These are phyloP conservation scores for Crocodylus rhombifer DNA, from an alignment of 2,797 vertebrate species.

Conservation along the genomic window DNA sequence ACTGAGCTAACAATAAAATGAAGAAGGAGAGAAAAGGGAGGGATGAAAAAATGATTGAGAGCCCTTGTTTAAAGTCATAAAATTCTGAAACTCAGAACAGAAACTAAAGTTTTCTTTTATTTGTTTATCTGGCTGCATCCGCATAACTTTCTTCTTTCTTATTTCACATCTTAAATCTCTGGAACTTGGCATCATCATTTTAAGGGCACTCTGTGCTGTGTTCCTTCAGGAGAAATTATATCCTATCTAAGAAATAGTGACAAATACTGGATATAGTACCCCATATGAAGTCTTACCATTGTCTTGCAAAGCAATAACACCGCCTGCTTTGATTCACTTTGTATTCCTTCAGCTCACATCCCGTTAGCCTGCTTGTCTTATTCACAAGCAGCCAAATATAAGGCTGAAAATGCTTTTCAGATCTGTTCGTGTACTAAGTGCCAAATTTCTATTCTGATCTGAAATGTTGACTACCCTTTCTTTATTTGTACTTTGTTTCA, in stretches of 20 bases:
- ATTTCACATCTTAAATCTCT: constrained; percentile 70
- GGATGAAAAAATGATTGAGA: background rate
- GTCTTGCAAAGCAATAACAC: constrained; percentile 52
- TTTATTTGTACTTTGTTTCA: background rate
- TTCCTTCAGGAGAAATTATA: constrained; percentile 70
- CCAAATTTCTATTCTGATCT: constrained; percentile 48
- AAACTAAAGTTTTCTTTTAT: constrained; percentile 14
- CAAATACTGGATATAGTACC: constrained; percentile 49
- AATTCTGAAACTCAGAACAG: constrained; percentile 16
- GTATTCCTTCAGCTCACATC: constrained; percentile 53
- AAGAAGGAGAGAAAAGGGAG: background rate
- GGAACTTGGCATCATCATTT: constrained; percentile 29
- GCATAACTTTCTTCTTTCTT: constrained; percentile 38
- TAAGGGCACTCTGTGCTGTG: constrained; percentile 46
- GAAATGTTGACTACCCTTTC: constrained; percentile 25
- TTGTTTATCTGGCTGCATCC: constrained; percentile 19
- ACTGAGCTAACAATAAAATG: background rate
- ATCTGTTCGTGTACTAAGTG: constrained; percentile 57
- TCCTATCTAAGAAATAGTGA: constrained; percentile 50
- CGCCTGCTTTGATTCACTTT: constrained; percentile 60
- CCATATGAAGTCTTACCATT: constrained; percentile 2
- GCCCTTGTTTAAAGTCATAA: background rate
- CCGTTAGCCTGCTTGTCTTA: constrained; percentile 59
- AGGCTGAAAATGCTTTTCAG: constrained; percentile 59
- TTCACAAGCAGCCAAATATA: constrained; percentile 62